Evolutionary conservation across 2,888 invertebrate species (phyloP).

Genomic region (Pandemis cinnamomeana): DNA sequence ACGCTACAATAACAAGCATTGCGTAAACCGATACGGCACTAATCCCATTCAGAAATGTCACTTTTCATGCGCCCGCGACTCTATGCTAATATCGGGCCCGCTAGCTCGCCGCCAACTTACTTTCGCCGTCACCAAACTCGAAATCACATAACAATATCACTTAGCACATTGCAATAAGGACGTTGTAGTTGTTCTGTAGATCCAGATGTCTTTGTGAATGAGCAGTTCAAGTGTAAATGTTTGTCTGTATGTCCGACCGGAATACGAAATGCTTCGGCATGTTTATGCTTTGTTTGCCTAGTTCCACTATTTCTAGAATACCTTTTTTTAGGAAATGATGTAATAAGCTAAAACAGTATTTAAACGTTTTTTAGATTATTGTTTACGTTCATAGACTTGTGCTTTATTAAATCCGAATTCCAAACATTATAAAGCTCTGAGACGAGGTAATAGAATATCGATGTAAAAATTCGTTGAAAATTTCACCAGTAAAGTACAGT

Average conservation of each 20-base stretch:
- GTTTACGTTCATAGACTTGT: no score
- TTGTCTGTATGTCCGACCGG: conserved; percentile 44
- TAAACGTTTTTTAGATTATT: no score
- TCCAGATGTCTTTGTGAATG: not conserved
- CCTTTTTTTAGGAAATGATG: not conserved
- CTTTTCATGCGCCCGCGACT: conserved; percentile 33
- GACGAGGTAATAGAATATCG: no score
- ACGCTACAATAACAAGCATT: not conserved
- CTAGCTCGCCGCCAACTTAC: conserved; percentile 24
- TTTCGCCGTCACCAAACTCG: not conserved
- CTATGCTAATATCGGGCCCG: conserved; percentile 35
- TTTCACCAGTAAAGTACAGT: no score
- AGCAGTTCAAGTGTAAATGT: conserved; percentile 42
- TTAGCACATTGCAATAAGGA: not conserved
- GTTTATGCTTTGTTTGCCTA: conserved; percentile 12
- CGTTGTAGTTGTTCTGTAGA: not conserved
- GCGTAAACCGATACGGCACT: conserved; percentile 18
- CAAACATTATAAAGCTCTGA: no score
- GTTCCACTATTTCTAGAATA: conserved; percentile 3
- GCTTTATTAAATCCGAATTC: no score
- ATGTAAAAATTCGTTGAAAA: no score
- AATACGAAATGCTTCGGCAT: conserved; percentile 44
- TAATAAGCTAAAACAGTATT: not conserved
- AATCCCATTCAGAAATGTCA: conserved; percentile 35
- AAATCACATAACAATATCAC: conserved; percentile 3